A percentile compares a stretch with the other conserved stretches of the same genome.
phyloP scores from a whole-genome alignment of 2,113 vertebrate species.

The Calidris pugnax region DNA sequence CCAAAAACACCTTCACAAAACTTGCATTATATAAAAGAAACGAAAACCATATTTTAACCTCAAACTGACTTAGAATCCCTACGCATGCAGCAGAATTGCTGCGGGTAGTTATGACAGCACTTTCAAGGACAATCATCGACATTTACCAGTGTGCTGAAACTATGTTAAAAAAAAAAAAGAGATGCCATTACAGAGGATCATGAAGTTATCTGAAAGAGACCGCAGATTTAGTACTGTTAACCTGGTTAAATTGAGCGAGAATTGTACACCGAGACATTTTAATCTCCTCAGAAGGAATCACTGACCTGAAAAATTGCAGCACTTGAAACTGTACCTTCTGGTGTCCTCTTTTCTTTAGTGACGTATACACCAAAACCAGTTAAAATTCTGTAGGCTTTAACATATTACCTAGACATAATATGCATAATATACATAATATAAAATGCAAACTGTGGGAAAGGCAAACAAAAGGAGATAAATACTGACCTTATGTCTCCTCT shows the following conservation, averaged over 20 bases:
- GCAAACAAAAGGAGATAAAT: neutral
- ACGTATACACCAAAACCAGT: neutral
- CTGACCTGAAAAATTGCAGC: slow-evolving; percentile 26
- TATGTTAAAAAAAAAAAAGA: neutral
- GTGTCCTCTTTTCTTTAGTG: neutral
- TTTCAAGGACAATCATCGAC: neutral
- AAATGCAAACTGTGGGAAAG: neutral
- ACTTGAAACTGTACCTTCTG: neutral
- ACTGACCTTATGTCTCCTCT: neutral
- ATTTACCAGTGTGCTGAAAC: neutral
- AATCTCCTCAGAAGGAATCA: neutral
- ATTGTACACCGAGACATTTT: neutral
- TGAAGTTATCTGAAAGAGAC: neutral
- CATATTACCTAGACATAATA: neutral
- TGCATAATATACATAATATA: neutral
- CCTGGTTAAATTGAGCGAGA: slow-evolving; percentile 7
- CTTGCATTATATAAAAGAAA: neutral
- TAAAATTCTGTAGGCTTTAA: neutral
- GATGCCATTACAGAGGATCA: neutral
- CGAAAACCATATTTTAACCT: neutral
- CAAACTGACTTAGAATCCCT: neutral
- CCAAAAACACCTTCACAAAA: neutral
- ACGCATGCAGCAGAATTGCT: accelerated
- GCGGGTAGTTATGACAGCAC: neutral
- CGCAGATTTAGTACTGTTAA: neutral